Conservation (phyloP, 2,888 invertebrate genomes). For the Amphiduros pacificus region DNA sequence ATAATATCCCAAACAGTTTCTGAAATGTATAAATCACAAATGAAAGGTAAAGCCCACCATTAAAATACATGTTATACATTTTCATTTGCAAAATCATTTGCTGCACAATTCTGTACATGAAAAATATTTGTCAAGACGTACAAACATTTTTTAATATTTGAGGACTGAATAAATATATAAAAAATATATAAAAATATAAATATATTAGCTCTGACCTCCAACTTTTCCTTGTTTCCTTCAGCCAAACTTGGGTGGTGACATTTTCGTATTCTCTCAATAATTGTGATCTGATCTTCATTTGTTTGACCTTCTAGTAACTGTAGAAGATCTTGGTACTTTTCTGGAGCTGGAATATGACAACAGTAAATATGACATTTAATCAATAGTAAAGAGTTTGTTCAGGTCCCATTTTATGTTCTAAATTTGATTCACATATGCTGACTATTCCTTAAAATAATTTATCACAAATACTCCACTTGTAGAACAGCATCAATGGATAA, state of each 20-base stretch:
- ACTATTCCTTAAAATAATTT: too few species aligned
- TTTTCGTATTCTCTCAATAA: slow-evolving; percentile 82
- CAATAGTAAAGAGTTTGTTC: too few species aligned
- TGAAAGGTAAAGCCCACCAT: too few species aligned
- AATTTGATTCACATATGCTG: too few species aligned
- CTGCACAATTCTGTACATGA: background rate
- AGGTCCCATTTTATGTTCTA: too few species aligned
- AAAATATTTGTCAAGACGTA: background rate
- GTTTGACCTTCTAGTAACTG: slow-evolving; percentile 68
- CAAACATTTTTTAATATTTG: background rate
- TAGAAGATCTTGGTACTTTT: slow-evolving; percentile 68
- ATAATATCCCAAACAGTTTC: slow-evolving; percentile 73
- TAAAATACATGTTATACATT: too few species aligned
- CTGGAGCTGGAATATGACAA: slow-evolving; percentile 63
- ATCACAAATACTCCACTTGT: too few species aligned
- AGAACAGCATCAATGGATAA: too few species aligned
- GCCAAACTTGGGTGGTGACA: slow-evolving; percentile 82
- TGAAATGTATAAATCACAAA: too few species aligned
- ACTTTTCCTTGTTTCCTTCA: slow-evolving; percentile 76
- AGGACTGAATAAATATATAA: background rate
- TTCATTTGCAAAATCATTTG: background rate
- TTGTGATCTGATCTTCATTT: slow-evolving; percentile 70
- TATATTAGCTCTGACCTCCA: slow-evolving; percentile 61
- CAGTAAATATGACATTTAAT: too few species aligned
- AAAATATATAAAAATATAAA: background rate